Evolutionary conservation across 2,888 invertebrate species (phyloP).

Genomic region (Linnaemya tessellans): DNA sequence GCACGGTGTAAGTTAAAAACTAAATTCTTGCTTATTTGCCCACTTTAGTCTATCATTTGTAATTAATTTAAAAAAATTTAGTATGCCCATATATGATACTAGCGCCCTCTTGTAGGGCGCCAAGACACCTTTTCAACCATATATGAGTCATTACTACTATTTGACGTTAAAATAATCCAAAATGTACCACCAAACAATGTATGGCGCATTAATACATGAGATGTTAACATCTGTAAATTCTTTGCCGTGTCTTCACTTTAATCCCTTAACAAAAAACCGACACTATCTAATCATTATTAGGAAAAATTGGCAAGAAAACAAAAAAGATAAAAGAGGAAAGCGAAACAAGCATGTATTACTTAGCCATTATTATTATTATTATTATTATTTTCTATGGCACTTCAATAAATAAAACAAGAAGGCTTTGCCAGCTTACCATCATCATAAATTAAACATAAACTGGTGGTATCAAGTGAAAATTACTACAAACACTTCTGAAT

Average conservation of each 20-base stretch:
- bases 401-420: constrained; percentile 31
- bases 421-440: background rate
- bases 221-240: background rate
- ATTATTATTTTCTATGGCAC: constrained; percentile 36
- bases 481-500: constrained; percentile 20
- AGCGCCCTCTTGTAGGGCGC: no score
- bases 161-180: no score
- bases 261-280: background rate
- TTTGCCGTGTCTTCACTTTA: background rate
- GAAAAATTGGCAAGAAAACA: constrained; percentile 1
- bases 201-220: no score
- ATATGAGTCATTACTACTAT: no score
- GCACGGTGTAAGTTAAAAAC: no score
- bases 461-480: constrained; percentile 32
- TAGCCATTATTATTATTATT: constrained; percentile 47
- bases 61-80: no score
- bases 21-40: no score
- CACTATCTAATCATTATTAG: constrained; percentile 1
- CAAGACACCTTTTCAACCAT: no score
- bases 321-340: constrained; percentile 5
- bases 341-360: constrained; percentile 10
- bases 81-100: no score
- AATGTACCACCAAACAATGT: no score
- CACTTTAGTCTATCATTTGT: no score
- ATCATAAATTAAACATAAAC: constrained; percentile 18